A percentile compares a stretch with the other conserved stretches of the same genome.
Conservation (phyloP, 2,797 vertebrate species). For the Cryptoprocta ferox region DNA sequence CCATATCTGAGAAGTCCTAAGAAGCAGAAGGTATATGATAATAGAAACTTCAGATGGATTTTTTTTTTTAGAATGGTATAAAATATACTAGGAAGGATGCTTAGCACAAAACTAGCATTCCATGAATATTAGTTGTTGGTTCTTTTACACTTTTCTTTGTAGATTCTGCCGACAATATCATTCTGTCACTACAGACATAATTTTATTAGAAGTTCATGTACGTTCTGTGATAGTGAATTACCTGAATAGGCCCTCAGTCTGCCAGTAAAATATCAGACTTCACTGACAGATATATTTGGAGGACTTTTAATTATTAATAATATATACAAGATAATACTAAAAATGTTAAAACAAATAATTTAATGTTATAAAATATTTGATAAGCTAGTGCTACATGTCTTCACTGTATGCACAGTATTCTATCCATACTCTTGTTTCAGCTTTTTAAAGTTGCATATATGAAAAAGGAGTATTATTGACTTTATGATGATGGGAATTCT, state of each 20-base stretch:
- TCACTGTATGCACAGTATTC: not conserved
- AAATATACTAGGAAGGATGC: not conserved
- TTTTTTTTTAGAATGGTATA: not conserved
- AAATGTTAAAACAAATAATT: not conserved
- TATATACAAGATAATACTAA: not conserved
- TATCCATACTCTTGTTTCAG: not conserved
- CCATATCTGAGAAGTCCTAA: not conserved
- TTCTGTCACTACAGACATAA: not conserved
- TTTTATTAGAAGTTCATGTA: not conserved
- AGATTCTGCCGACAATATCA: not conserved
- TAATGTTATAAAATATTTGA: slow-evolving; percentile 13
- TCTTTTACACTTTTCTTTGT: not conserved
- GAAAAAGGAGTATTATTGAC: not conserved
- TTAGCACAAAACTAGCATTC: not conserved
- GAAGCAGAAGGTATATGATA: not conserved
- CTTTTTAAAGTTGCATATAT: not conserved
- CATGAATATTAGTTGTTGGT: not conserved
- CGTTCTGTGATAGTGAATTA: not conserved
- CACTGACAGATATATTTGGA: not conserved
- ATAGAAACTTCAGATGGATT: not conserved
- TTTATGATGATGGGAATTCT: not conserved
- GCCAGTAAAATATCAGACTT: not conserved
- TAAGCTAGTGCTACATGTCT: not conserved
- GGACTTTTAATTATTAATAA: slow-evolving; percentile 20
- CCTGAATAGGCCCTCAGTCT: not conserved